Evolutionary conservation across 2,888 invertebrate species (phyloP), one percentile per base, ranked within the genome.

Genomic region (Idaea aversata): DNA sequence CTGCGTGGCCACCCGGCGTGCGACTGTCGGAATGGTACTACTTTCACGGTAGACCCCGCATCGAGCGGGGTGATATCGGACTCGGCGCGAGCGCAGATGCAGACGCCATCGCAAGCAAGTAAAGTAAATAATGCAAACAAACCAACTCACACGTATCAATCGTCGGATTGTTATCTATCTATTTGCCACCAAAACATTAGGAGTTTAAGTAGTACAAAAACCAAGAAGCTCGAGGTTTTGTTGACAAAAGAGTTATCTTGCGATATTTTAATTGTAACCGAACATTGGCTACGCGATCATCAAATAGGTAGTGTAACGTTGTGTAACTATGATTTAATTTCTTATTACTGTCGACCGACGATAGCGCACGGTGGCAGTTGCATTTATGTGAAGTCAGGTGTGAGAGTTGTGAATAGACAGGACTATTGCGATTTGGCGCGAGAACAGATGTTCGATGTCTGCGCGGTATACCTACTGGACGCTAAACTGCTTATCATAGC

Each of bases 1-100:
- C 61, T 5, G 57, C 60, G 34, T 68, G 68, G 68, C 68, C 68
- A 58, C 63, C 36, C 4, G 63, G 68, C 36, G 36, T 66, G 5
- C 64, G 64, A 34, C 5, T 66, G 3, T 63, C 65, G 10, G 63
- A 68, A 57, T 68, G 68, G 66, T 68, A 13, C 13, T 13, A 47
- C 47, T 47, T 66, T 69, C 68, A 57, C 16, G 57, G 35, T 15
- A 34, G 57, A 10, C 64, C 69, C 65, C 65, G 66, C 62, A 13
- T 10, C 34, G 65, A 65, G 65, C 65, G 68, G 65, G 58, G 64
- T 36, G 57, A 35, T 15, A 47, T 34, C 58, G 15, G 25, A 35
- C n/a, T 59, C 59, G 35, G 35, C 13, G 36, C 34, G 10, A n/a
- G 35, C 15, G 57, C 13, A 35, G 36, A 38, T 0, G 34, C 34